Percentiles rank a stretch among this genome's conserved stretches.
These are phyloP conservation scores for Danio albolineatus DNA, from an alignment of 2,797 vertebrate species.

Conservation along the genomic window DNA sequence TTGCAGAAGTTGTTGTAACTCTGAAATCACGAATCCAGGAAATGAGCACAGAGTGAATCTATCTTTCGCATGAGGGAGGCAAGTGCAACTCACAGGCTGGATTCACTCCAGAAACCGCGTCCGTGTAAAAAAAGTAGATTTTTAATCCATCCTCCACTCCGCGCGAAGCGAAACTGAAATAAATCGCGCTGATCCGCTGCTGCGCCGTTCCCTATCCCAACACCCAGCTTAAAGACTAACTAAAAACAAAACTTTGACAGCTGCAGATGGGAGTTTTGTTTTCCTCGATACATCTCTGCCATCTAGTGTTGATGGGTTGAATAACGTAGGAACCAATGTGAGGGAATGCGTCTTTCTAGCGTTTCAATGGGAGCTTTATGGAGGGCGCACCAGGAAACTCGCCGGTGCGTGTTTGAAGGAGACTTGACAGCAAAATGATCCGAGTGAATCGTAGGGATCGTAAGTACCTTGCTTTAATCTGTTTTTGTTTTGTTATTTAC, in stretches of 20 bases:
- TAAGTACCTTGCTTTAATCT: neutral
- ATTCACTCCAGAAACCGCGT: neutral
- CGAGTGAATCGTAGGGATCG: neutral
- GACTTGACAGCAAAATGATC: conserved; percentile 50
- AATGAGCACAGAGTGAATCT: conserved; percentile 56
- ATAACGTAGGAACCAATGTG: conserved; percentile 57
- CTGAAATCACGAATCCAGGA: conserved; percentile 63
- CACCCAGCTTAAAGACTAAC: neutral
- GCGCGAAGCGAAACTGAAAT: neutral
- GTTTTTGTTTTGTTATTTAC: neutral
- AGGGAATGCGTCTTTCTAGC: neutral
- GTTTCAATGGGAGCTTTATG: conserved; percentile 48
- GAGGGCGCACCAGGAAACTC: conserved; percentile 59
- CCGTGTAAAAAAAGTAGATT: neutral
- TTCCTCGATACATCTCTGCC: conserved; percentile 19
- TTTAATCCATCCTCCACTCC: neutral
- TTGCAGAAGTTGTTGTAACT: conserved; percentile 46
- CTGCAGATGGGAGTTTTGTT: neutral
- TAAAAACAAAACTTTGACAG: conserved; percentile 23
- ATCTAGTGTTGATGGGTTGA: conserved; percentile 31
- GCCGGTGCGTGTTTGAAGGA: conserved; percentile 72
- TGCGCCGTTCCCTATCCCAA: neutral
- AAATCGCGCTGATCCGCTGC: neutral
- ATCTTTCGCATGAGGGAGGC: conserved; percentile 50
- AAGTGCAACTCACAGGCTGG: conserved; percentile 35